Conservation (phyloP, 2,797 vertebrate species). For the Hypotaenidia philippensis region DNA sequence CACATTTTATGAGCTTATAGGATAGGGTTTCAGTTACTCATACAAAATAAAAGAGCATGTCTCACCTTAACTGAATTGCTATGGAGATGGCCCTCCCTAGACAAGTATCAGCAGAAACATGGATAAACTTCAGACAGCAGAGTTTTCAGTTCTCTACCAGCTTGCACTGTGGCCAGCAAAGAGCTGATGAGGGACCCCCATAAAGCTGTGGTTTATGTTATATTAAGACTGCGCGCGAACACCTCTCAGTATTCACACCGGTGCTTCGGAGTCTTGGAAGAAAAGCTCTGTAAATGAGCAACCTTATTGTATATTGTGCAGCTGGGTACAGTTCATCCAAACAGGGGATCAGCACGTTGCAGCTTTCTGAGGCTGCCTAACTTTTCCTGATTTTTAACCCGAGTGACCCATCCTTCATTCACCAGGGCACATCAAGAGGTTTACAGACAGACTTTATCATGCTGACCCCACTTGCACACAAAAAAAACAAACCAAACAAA, state of each 20-base stretch:
- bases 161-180: neutral
- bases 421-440: neutral
- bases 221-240: neutral
- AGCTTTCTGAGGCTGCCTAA: neutral
- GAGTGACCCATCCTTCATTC: neutral
- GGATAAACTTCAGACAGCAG: neutral
- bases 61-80: constrained; percentile 30
- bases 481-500: neutral
- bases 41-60: constrained; percentile 40
- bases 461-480: neutral
- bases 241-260: constrained; percentile 17
- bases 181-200: neutral
- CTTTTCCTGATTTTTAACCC: neutral
- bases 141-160: neutral
- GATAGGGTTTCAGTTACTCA: constrained; percentile 28
- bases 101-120: constrained; percentile 27
- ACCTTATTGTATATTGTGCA: constrained; percentile 22
- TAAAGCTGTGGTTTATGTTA: constrained; percentile 49
- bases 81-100: constrained; percentile 19
- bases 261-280: constrained; percentile 47
- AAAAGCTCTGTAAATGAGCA: constrained; percentile 55
- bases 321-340: constrained; percentile 52
- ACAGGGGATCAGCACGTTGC: neutral
- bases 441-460: neutral
- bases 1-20: constrained; percentile 50